phyloP scores from a whole-genome alignment of 2,113 vertebrate genomes.

The Anoura caudifer region DNA sequence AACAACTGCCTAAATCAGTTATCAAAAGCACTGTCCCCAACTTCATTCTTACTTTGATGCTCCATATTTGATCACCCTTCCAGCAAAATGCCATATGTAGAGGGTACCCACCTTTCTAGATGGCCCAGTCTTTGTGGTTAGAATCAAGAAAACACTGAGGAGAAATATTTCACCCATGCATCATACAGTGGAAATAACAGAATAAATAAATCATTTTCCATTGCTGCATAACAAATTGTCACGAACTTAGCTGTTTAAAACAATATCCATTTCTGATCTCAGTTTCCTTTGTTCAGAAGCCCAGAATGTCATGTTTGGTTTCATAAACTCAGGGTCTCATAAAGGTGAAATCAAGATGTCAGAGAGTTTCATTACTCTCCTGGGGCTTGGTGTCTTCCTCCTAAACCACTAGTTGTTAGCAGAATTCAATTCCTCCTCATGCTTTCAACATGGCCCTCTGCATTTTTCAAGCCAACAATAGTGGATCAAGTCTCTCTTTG shows the following conservation, averaged over 20 bases:
- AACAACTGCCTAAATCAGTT: not conserved
- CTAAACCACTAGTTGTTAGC: not conserved
- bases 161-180: not conserved
- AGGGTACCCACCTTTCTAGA: not conserved
- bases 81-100: not conserved
- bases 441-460: not conserved
- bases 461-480: not conserved
- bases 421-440: not conserved
- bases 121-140: not conserved
- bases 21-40: not conserved
- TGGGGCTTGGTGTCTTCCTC: not conserved
- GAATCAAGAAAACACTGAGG: not conserved
- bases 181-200: not conserved
- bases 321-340: not conserved
- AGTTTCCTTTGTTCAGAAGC: not conserved
- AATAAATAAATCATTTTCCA: not conserved
- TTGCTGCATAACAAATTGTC: not conserved
- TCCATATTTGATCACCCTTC: not conserved
- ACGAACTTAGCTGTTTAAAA: not conserved
- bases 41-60: not conserved
- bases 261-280: not conserved
- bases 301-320: not conserved
- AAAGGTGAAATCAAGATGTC: not conserved
- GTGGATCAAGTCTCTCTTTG: not conserved
- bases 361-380: accelerated